A percentile compares a stretch with the other conserved stretches of the same genome.
phyloP scores from a whole-genome alignment of 2,797 vertebrate species.

The Poecilia picta region DNA sequence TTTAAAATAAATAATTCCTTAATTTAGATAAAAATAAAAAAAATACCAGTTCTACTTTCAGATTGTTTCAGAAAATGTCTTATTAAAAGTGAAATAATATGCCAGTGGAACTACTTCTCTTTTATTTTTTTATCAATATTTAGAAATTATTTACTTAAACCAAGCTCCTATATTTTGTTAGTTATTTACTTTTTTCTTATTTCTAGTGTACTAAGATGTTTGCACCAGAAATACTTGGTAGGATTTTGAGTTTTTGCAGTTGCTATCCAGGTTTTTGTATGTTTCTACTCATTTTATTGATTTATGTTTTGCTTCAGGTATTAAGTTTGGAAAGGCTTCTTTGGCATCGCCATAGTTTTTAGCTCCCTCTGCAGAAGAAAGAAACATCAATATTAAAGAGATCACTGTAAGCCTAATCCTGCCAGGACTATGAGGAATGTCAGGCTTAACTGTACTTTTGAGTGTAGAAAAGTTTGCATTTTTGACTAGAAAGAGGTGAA shows the following conservation, averaged over 20 bases:
- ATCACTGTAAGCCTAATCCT: neutral
- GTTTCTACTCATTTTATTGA: neutral
- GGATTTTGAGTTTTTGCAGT: neutral
- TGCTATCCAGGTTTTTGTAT: neutral
- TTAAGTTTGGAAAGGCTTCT: neutral
- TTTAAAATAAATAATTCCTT: too few relatives aligned
- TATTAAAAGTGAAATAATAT: too few relatives aligned
- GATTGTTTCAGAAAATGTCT: too few relatives aligned
- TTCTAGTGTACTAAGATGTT: too few relatives aligned
- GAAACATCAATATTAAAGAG: neutral
- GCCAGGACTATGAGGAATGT: neutral
- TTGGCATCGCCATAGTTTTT: neutral
- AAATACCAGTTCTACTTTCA: too few relatives aligned
- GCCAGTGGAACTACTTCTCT: too few relatives aligned
- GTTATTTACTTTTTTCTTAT: too few relatives aligned
- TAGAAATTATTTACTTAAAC: too few relatives aligned
- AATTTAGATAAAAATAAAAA: too few relatives aligned
- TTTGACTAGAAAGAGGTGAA: neutral
- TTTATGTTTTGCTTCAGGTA: neutral
- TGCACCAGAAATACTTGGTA: too few relatives aligned
- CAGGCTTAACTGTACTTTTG: neutral
- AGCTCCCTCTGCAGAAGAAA: neutral
- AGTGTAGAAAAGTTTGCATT: neutral
- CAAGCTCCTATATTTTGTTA: too few relatives aligned
- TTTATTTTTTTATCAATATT: too few relatives aligned